These are phyloP conservation scores for Picus viridis DNA, from an alignment of 2,797 vertebrate species.

Conservation along the genomic window DNA sequence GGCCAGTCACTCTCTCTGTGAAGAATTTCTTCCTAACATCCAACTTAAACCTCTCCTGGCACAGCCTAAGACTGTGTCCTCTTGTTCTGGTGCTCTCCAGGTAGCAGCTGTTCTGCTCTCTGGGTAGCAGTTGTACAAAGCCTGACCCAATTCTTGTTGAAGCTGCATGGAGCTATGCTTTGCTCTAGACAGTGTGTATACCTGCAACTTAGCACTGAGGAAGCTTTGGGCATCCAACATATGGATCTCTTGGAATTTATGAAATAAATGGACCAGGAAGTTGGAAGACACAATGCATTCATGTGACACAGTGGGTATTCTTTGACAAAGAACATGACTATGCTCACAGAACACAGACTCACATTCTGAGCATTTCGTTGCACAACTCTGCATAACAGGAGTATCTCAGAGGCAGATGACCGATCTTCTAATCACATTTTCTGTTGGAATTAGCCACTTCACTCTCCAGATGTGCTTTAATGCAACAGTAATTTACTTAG, in stretches of 20 bases:
- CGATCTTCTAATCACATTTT: neutral
- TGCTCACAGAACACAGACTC: neutral
- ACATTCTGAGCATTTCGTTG: neutral
- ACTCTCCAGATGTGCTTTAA: neutral
- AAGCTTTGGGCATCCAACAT: neutral
- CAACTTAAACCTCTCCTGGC: no score
- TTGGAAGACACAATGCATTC: neutral
- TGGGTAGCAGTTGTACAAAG: neutral
- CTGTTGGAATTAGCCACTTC: neutral
- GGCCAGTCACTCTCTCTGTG: no score
- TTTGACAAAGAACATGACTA: neutral
- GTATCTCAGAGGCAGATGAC: neutral
- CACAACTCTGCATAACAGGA: neutral
- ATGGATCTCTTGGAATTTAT: neutral
- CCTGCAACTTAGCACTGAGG: neutral
- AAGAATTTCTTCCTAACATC: no score
- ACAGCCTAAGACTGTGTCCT: no score
- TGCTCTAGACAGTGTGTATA: neutral
- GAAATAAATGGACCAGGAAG: neutral
- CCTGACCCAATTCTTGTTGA: neutral
- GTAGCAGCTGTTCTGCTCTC: neutral
- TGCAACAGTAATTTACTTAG: neutral
- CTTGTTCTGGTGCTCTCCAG: no score
- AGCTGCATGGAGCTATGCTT: neutral
- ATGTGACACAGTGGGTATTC: fast-evolving